Evolutionary conservation across 2,113 vertebrate genomes (phyloP).

Genomic region (Gallinago media): DNA sequence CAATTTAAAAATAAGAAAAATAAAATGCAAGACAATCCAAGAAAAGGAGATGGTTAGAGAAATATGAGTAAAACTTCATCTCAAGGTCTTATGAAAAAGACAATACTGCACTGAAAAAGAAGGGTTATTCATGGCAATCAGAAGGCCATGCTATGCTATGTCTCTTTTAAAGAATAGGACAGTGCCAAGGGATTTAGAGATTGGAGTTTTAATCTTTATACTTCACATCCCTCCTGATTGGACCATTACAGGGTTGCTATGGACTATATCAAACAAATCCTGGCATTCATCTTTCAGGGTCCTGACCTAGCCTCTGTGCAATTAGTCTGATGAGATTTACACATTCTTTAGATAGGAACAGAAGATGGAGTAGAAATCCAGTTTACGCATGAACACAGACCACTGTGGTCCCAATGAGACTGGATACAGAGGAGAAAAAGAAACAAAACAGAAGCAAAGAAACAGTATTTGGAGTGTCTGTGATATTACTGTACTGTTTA

Average conservation of each 20-base stretch:
- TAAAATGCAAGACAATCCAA: background rate
- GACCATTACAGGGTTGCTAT: background rate
- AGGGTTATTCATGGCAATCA: background rate
- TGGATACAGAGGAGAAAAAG: background rate
- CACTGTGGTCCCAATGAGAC: background rate
- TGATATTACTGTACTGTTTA: background rate
- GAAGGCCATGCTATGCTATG: background rate
- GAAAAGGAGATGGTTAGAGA: background rate
- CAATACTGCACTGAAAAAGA: background rate
- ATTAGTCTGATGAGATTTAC: background rate
- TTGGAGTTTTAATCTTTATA: background rate
- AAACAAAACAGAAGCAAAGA: background rate
- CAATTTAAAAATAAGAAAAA: background rate
- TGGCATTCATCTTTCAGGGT: background rate
- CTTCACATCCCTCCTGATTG: background rate
- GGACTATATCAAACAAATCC: background rate
- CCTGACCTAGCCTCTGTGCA: background rate
- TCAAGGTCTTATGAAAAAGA: background rate
- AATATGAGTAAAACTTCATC: background rate
- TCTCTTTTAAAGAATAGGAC: background rate
- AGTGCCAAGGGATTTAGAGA: background rate
- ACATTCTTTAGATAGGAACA: background rate
- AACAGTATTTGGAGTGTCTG: background rate
- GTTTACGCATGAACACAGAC: background rate
- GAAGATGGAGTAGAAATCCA: background rate